Evolutionary conservation across 2,113 vertebrate species (phyloP).

Genomic region (Malurus melanocephalus): DNA sequence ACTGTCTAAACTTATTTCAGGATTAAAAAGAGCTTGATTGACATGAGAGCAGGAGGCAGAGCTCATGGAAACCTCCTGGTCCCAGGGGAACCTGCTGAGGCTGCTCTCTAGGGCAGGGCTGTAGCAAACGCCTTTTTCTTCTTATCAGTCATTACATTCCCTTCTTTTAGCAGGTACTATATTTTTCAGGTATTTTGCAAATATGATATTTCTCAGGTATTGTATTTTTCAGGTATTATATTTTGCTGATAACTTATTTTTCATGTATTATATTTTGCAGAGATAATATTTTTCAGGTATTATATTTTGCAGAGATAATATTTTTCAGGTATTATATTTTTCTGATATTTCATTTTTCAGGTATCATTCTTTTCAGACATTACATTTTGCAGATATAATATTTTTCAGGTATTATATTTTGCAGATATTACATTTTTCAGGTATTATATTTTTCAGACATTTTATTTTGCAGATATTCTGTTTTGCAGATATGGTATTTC

Average conservation of each 20-base stretch:
- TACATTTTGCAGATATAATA: no score
- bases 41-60: background rate
- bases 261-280: background rate
- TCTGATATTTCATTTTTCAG: background rate
- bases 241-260: background rate
- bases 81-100: background rate
- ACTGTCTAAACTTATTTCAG: background rate
- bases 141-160: background rate
- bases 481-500: background rate
- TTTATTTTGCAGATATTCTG: background rate
- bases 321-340: background rate
- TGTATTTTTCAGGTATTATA: background rate
- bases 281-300: background rate
- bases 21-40: conserved; percentile 16
- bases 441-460: background rate
- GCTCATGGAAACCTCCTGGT: background rate
- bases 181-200: background rate
- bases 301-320: background rate
- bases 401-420: no score
- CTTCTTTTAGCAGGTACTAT: background rate
- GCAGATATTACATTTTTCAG: no score
- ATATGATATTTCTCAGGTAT: background rate
- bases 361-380: no score
- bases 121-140: background rate
- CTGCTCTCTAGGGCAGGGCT: background rate